Conservation (phyloP, 2,797 vertebrate species). For the Varecia variegata region DNA sequence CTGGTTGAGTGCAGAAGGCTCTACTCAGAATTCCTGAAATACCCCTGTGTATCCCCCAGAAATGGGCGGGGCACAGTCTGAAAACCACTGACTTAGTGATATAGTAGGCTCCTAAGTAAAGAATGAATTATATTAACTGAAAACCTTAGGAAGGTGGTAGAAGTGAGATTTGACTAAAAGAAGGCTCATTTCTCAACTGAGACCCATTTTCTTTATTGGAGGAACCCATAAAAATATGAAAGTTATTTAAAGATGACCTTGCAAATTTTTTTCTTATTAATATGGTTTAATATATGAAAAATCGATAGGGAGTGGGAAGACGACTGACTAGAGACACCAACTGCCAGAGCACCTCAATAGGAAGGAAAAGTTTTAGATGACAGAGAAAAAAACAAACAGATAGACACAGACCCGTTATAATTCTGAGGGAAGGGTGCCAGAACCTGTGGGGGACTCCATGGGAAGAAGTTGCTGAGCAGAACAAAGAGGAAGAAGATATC, state of each 20-base stretch:
- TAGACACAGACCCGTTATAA: too few species aligned
- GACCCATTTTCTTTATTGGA: background rate
- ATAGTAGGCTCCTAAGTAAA: background rate
- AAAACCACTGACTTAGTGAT: background rate
- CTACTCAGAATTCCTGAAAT: conserved; percentile 1
- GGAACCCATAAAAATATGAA: background rate
- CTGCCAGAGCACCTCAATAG: too few species aligned
- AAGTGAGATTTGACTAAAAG: background rate
- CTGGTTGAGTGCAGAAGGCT: background rate
- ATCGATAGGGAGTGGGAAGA: background rate
- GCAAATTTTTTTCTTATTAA: background rate
- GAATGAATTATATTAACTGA: conserved; percentile 11
- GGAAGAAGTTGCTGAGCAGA: too few species aligned
- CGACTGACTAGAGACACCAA: too few species aligned
- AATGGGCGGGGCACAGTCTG: background rate
- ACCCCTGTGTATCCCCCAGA: background rate
- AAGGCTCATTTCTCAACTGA: background rate
- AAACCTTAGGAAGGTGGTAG: background rate
- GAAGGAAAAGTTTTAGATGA: too few species aligned
- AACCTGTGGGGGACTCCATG: too few species aligned
- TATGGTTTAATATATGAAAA: conserved; percentile 6
- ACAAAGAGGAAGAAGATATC: too few species aligned
- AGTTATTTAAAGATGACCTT: background rate
- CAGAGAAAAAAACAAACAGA: too few species aligned
- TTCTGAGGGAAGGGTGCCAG: too few species aligned